A percentile compares a stretch with the other conserved stretches of the same genome.
Conservation (phyloP, 2,888 invertebrate genomes). For the Drosophila ustulata region DNA sequence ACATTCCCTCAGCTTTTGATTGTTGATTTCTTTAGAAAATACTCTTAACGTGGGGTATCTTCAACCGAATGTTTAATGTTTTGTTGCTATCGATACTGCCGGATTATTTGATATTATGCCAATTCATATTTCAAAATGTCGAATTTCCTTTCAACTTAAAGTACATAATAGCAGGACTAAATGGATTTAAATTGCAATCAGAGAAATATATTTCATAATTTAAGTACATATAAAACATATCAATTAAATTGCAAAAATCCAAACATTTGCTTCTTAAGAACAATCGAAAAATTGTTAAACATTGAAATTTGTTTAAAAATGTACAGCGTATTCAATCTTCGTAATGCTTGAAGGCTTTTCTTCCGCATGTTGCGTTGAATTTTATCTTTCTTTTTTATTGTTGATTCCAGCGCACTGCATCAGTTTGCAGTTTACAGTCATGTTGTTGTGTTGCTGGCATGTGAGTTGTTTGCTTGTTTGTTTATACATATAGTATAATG, state of each 20-base stretch:
- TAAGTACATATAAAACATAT: no score
- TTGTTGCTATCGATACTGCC: background rate
- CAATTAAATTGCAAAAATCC: no score
- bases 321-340: constrained; percentile 5
- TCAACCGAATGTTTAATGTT: background rate
- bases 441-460: constrained; percentile 19
- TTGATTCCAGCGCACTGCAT: constrained; percentile 52
- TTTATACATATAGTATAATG: constrained; percentile 50
- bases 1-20: constrained; percentile 36
- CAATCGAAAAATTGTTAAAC: no score
- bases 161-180: no score
- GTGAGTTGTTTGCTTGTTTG: constrained; percentile 47
- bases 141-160: no score
- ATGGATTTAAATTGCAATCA: no score
- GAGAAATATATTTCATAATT: no score
- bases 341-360: background rate
- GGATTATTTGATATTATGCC: no score
- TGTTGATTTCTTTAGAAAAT: constrained; percentile 22
- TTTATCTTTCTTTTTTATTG: constrained; percentile 20
- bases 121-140: no score
- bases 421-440: constrained; percentile 31
- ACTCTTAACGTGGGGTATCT: constrained; percentile 10
- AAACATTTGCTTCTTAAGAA: no score
- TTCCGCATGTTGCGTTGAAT: constrained; percentile 4
- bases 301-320: background rate